Evolutionary conservation across 2,113 vertebrate species (phyloP).

Genomic region (Lates calcarifer): DNA sequence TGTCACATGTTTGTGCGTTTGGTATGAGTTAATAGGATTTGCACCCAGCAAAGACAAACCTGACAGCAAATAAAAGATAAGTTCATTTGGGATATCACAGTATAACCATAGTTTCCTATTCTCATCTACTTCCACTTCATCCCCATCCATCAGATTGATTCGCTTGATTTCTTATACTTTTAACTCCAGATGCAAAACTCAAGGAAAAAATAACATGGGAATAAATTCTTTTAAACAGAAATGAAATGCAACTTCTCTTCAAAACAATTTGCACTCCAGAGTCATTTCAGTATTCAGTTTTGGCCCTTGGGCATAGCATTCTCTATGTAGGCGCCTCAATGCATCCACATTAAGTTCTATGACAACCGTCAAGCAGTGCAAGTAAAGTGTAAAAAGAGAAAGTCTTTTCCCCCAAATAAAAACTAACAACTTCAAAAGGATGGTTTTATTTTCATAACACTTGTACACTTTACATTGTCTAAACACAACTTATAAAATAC

Average conservation of each 20-base stretch:
- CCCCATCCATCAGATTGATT: conserved; percentile 7
- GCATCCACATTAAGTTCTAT: neutral
- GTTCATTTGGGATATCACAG: neutral
- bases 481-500: too few relatives aligned
- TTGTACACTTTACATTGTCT: too few relatives aligned
- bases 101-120: neutral
- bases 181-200: conserved; percentile 1
- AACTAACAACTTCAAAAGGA: neutral
- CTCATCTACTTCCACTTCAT: neutral
- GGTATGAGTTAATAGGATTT: neutral
- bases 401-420: neutral
- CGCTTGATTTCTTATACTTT: conserved; percentile 2
- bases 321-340: neutral
- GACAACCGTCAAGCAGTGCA: neutral
- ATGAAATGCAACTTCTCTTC: conserved; percentile 23
- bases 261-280: conserved; percentile 46
- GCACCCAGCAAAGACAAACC: neutral
- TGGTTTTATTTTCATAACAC: too few relatives aligned
- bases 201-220: neutral
- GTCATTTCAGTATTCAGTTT: conserved; percentile 18
- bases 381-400: neutral
- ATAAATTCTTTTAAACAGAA: conserved; percentile 27
- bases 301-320: conserved; percentile 27
- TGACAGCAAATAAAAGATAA: conserved; percentile 3
- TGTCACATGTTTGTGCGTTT: neutral